Percentiles rank a stretch among this genome's conserved stretches.
Evolutionary conservation across 35 echinoderm and acorn worm genomes (phyloP).

Genomic region (Patiria miniata): DNA sequence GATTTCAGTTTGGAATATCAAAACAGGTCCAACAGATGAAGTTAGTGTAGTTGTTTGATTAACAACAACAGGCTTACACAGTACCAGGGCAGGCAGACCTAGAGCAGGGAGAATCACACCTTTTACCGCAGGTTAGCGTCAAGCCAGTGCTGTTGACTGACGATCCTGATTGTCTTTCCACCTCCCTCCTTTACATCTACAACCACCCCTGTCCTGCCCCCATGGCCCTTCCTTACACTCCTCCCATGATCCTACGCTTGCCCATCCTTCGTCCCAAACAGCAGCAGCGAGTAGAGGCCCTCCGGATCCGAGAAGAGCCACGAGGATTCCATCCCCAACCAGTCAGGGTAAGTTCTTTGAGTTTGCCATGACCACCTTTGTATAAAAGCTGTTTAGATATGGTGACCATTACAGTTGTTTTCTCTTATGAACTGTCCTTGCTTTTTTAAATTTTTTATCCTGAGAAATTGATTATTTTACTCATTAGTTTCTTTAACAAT

Average conservation of each 20-base stretch:
- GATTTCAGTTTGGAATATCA: too few relatives aligned
- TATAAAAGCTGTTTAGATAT: too few relatives aligned
- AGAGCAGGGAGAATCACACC: not conserved
- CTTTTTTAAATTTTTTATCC: too few relatives aligned
- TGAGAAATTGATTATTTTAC: too few relatives aligned
- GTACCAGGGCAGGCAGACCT: conserved; percentile 2
- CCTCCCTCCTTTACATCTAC: conserved; percentile 27
- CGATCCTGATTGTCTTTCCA: conserved; percentile 35
- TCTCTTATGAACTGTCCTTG: too few relatives aligned
- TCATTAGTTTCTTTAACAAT: too few relatives aligned
- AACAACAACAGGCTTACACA: conserved; percentile 4
- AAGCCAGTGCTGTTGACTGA: conserved; percentile 4
- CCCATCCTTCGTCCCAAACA: conserved; percentile 60
- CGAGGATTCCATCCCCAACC: conserved; percentile 61
- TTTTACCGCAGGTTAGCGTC: not conserved
- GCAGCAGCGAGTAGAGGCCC: conserved; percentile 42
- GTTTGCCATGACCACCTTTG: too few relatives aligned
- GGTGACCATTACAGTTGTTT: too few relatives aligned
- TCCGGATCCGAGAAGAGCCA: conserved; percentile 38
- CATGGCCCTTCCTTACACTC: conserved; percentile 51
- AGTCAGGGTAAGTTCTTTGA: conserved; percentile 41
- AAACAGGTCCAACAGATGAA: too few relatives aligned
- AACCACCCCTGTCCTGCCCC: conserved; percentile 29
- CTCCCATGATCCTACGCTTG: conserved; percentile 45
- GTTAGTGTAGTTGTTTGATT: conserved; percentile 9